Conservation (phyloP, 2,113 vertebrate genomes). For the Strigops habroptila region DNA sequence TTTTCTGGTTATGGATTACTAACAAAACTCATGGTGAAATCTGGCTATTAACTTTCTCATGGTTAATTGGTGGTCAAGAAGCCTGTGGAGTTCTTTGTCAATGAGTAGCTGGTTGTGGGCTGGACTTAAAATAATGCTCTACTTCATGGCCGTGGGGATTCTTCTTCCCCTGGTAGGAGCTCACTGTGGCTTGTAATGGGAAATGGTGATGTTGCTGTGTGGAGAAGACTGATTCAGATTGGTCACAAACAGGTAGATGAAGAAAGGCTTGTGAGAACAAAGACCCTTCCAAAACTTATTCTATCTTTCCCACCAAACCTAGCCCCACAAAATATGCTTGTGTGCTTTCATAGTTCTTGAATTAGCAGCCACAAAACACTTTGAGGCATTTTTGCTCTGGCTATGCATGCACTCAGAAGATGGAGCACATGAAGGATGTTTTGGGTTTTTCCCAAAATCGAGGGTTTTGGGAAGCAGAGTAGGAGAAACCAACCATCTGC, state of each 20-base stretch:
- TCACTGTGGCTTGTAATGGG: neutral
- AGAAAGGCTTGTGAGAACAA: neutral
- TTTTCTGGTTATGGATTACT: neutral
- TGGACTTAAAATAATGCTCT: neutral
- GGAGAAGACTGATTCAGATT: neutral
- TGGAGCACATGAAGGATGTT: neutral
- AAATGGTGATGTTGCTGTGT: neutral
- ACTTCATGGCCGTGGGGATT: neutral
- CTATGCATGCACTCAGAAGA: neutral
- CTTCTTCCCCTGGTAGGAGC: neutral
- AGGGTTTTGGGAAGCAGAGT: neutral
- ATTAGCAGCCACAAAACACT: neutral
- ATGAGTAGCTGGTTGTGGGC: neutral
- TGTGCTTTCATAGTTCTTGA: neutral
- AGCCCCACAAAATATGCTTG: rapidly evolving
- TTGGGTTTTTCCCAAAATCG: neutral
- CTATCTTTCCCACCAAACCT: neutral
- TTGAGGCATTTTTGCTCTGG: neutral
- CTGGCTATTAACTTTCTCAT: neutral
- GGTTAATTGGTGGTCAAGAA: neutral
- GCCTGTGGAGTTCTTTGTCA: neutral
- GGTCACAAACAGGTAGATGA: neutral
- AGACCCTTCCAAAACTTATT: neutral
- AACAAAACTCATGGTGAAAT: neutral
- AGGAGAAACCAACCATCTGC: neutral